phyloP scores from a whole-genome alignment of 2,113 vertebrate genomes.

The Aptenodytes forsteri region DNA sequence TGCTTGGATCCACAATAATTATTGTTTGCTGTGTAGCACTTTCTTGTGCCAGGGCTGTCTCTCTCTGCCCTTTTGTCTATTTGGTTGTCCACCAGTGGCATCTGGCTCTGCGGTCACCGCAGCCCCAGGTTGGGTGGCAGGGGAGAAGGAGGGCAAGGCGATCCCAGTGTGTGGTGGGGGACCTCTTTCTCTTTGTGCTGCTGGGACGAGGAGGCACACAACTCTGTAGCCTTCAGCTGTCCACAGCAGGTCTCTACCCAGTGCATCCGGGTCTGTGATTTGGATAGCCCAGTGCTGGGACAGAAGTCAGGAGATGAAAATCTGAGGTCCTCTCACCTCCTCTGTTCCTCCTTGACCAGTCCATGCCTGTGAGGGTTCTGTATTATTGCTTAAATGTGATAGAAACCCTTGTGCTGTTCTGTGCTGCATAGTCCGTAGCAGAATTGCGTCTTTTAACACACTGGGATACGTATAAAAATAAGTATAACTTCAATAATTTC shows the following conservation, averaged over 20 bases:
- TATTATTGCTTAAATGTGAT: background rate
- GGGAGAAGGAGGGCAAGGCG: background rate
- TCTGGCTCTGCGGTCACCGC: background rate
- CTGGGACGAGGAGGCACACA: background rate
- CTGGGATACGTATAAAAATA: background rate
- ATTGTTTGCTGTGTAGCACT: background rate
- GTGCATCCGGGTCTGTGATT: background rate
- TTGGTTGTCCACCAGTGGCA: background rate
- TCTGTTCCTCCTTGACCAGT: background rate
- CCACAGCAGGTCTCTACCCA: background rate
- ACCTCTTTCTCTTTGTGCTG: background rate
- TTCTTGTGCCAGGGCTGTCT: background rate
- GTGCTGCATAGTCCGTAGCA: background rate
- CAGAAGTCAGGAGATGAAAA: background rate
- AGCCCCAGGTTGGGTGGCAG: background rate
- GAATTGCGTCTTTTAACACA: background rate
- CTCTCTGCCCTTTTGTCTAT: background rate
- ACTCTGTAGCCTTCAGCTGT: background rate
- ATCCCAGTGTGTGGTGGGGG: accelerated
- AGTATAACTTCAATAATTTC: background rate
- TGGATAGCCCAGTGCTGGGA: background rate
- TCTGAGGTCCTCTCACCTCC: background rate
- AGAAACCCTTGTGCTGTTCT: background rate
- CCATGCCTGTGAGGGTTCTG: background rate
- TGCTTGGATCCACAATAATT: background rate